Conservation (phyloP, 2,888 invertebrate species). For the Acleris cristana region DNA sequence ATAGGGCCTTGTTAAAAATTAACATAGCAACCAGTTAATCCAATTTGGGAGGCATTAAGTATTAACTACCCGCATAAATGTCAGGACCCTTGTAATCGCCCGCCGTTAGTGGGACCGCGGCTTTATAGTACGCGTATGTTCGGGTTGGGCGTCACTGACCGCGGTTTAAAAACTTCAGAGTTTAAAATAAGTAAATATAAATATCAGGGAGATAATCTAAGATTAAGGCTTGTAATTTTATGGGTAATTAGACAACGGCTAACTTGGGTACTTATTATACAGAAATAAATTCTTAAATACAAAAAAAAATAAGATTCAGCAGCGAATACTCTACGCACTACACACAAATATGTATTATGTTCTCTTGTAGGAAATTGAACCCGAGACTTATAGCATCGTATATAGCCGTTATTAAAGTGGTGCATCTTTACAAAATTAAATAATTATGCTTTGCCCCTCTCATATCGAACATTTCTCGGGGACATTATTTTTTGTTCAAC, state of each 20-base stretch:
- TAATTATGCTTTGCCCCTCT: no score
- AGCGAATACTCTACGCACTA: no score
- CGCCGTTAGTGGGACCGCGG: constrained; percentile 50
- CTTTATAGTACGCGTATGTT: constrained; percentile 43
- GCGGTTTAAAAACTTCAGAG: not conserved
- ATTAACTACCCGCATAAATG: constrained; percentile 38
- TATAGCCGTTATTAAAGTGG: no score
- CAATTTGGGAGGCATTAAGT: constrained; percentile 34
- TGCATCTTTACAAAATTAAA: no score
- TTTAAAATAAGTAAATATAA: not conserved
- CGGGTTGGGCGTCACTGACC: constrained; percentile 4
- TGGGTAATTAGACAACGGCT: not conserved
- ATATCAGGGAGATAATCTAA: not conserved
- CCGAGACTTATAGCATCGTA: no score
- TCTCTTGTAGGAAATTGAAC: no score
- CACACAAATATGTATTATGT: no score
- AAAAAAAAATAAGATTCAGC: no score
- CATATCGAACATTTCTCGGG: no score
- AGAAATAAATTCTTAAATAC: no score
- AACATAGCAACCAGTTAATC: constrained; percentile 36
- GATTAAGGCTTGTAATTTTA: not conserved
- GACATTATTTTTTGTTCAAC: no score
- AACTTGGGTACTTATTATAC: no score
- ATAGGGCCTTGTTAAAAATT: constrained; percentile 36
- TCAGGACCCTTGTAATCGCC: constrained; percentile 61